phyloP scores from a whole-genome alignment of 2,888 invertebrate genomes.

The Salpingus planirostris region DNA sequence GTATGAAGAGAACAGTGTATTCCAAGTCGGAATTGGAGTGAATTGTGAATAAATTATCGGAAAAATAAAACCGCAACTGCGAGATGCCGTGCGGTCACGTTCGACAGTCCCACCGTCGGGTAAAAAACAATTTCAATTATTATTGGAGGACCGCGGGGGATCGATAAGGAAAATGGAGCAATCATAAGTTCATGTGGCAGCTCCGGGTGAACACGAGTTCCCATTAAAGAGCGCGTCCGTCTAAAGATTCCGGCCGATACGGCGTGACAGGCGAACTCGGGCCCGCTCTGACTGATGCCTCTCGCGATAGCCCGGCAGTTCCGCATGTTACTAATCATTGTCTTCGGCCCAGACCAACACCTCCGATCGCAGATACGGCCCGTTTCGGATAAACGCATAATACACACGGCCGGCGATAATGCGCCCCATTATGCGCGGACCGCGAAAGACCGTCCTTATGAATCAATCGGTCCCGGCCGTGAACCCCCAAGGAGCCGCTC shows the following conservation, averaged over 20 bases:
- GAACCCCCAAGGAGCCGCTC: no score
- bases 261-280: conserved; percentile 4
- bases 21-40: no score
- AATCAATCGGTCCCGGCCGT: conserved; percentile 10
- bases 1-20: no score
- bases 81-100: no score
- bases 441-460: conserved; percentile 4
- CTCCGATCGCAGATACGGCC: conserved; percentile 16
- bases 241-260: conserved; percentile 1
- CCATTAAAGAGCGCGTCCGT: conserved; percentile 17
- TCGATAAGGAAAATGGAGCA: conserved; percentile 12
- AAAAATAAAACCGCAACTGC: no score
- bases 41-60: no score
- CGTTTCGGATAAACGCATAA: conserved; percentile 8
- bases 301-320: conserved; percentile 17
- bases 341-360: conserved; percentile 20
- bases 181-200: conserved; percentile 12
- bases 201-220: conserved; percentile 24
- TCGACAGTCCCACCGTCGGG: no score
- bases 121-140: conserved; percentile 6
- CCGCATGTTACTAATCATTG: conserved; percentile 23
- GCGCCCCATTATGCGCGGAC: conserved; percentile 2
- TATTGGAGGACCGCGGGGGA: not conserved
- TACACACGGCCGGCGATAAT: conserved; percentile 11
- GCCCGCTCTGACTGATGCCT: conserved; percentile 15